phyloP scores from a whole-genome alignment of 2,888 invertebrate species.

The Agonopterix arenella region DNA sequence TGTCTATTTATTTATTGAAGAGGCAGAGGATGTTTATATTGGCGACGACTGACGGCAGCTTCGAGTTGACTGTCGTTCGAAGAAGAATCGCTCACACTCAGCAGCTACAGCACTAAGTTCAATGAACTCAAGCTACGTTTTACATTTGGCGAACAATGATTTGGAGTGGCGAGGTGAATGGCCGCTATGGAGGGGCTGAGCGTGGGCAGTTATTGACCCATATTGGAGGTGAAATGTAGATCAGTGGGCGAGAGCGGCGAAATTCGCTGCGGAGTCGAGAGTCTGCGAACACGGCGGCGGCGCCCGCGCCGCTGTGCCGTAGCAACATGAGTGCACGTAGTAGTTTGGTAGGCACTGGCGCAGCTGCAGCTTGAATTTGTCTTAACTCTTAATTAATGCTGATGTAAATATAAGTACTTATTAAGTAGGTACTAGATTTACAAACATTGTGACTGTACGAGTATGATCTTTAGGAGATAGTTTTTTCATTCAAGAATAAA shows the following conservation, averaged over 20 bases:
- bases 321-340: slow-evolving; percentile 2
- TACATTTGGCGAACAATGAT: slow-evolving; percentile 77
- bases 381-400: too few relatives aligned
- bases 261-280: slow-evolving; percentile 53
- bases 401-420: too few relatives aligned
- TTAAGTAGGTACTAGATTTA: too few relatives aligned
- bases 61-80: slow-evolving; percentile 64
- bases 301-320: slow-evolving; percentile 11
- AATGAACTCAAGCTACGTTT: slow-evolving; percentile 59
- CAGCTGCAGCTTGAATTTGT: neutral
- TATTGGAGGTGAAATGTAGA: slow-evolving; percentile 76
- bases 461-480: too few relatives aligned
- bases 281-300: slow-evolving; percentile 22
- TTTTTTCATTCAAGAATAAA: too few relatives aligned
- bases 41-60: slow-evolving; percentile 40
- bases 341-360: slow-evolving; percentile 3
- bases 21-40: slow-evolving; percentile 55
- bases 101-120: slow-evolving; percentile 55
- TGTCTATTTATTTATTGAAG: slow-evolving; percentile 7
- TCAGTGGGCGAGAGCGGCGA: slow-evolving; percentile 77
- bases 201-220: slow-evolving; percentile 77
- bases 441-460: too few relatives aligned
- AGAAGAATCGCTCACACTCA: slow-evolving; percentile 54
- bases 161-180: slow-evolving; percentile 75
- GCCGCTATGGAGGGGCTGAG: slow-evolving; percentile 69